Conservation (phyloP, 2,888 invertebrate genomes). For the Drosophila affinis region DNA sequence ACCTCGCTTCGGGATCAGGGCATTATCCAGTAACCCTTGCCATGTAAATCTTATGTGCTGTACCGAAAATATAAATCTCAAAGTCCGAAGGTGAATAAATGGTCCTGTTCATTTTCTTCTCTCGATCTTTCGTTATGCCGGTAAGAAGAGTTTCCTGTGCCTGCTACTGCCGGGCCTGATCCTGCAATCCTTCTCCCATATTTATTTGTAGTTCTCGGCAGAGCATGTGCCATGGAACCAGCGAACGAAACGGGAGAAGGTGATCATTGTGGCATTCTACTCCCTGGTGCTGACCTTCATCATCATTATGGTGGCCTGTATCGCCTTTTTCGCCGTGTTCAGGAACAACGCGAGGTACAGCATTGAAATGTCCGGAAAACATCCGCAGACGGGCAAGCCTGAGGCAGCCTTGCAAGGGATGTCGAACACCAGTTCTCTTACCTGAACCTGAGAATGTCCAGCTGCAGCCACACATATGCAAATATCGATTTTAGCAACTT, state of each 20-base stretch:
- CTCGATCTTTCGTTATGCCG: conserved; percentile 20
- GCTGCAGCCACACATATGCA: conserved; percentile 44
- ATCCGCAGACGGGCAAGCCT: too few relatives aligned
- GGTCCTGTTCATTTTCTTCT: neutral
- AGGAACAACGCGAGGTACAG: conserved; percentile 20
- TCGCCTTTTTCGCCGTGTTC: conserved; percentile 36
- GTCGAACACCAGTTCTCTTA: conserved; percentile 51
- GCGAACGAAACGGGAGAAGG: conserved; percentile 39
- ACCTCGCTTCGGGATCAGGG: conserved; percentile 75
- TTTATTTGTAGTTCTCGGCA: conserved; percentile 8
- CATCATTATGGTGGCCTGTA: conserved; percentile 22
- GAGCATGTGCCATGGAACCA: conserved; percentile 38
- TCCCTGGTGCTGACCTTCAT: conserved; percentile 13
- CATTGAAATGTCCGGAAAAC: neutral
- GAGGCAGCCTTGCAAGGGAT: neutral
- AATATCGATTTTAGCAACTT: conserved; percentile 74
- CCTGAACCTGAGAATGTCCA: conserved; percentile 52
- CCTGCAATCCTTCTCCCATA: neutral
- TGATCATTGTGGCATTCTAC: conserved; percentile 33
- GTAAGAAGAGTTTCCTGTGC: conserved; percentile 10
- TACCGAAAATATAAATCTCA: conserved; percentile 1
- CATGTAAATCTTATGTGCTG: conserved; percentile 5
- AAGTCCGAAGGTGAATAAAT: neutral
- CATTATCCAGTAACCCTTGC: conserved; percentile 72
- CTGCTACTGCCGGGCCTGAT: neutral